These are phyloP conservation scores for Bombus breviceps DNA, from an alignment of 1,140 invertebrate genomes.

Conservation along the genomic window DNA sequence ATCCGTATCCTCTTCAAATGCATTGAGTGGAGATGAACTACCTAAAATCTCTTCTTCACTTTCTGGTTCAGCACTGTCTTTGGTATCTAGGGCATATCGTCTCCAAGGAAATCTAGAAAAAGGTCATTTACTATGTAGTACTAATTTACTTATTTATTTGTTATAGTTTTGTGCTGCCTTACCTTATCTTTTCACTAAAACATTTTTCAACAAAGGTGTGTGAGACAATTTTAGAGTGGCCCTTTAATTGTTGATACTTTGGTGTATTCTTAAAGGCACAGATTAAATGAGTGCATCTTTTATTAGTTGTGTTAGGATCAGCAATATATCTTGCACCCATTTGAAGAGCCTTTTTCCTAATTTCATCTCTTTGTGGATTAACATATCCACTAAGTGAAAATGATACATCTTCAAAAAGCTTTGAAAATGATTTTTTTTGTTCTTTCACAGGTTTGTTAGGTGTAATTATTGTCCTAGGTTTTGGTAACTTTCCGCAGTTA, in stretches of 20 bases:
- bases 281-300: constrained; percentile 78
- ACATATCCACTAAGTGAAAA: constrained; percentile 81
- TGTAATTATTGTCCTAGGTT: constrained; percentile 36
- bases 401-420: constrained; percentile 73
- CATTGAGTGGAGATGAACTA: constrained; percentile 50
- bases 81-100: constrained; percentile 74
- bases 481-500: constrained; percentile 62
- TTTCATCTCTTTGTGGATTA: constrained; percentile 79
- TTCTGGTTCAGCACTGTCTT: constrained; percentile 71
- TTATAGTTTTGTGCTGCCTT: background rate
- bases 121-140: background rate
- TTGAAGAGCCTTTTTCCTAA: constrained; percentile 76
- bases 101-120: constrained; percentile 79
- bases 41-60: constrained; percentile 79
- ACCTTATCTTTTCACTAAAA: constrained; percentile 78
- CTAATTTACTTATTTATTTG: background rate
- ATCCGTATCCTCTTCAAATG: constrained; percentile 77
- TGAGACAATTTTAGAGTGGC: constrained; percentile 76
- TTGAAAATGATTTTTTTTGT: constrained; percentile 71
- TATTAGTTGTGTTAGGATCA: constrained; percentile 77
- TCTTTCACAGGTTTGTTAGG: constrained; percentile 14
- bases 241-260: constrained; percentile 76
- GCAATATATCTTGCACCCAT: constrained; percentile 80
- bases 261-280: constrained; percentile 81
- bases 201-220: constrained; percentile 79